phyloP scores from a whole-genome alignment of 2,888 invertebrate species.

The Apodemia hepburni region DNA sequence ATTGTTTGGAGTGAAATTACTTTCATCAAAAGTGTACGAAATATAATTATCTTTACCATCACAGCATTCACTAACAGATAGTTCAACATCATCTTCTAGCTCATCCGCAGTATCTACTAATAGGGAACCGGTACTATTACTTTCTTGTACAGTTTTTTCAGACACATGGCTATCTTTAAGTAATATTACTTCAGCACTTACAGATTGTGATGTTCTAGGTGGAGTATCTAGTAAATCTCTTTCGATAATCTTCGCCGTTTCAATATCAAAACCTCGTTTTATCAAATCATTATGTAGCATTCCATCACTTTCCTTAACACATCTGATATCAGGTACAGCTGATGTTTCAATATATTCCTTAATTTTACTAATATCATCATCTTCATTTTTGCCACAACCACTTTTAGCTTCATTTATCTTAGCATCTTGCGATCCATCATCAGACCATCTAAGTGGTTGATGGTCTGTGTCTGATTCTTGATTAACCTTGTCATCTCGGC shows the following conservation, averaged over 20 bases:
- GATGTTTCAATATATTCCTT: constrained; percentile 57
- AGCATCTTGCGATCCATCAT: constrained; percentile 60
- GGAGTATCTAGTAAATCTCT: constrained; percentile 61
- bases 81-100: constrained; percentile 52
- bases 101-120: constrained; percentile 38
- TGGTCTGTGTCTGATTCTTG: constrained; percentile 61
- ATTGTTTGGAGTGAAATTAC: constrained; percentile 34
- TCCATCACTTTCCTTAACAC: constrained; percentile 36
- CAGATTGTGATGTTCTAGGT: constrained; percentile 30
- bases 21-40: constrained; percentile 43
- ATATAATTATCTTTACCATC: constrained; percentile 56
- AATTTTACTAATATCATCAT: constrained; percentile 64
- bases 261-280: constrained; percentile 65
- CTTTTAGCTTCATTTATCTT: constrained; percentile 39
- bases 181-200: constrained; percentile 18
- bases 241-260: constrained; percentile 70
- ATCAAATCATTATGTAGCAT: constrained; percentile 59
- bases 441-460: constrained; percentile 58
- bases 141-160: constrained; percentile 2
- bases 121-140: constrained; percentile 27
- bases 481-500: constrained; percentile 31
- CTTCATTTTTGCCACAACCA: constrained; percentile 38
- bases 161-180: constrained; percentile 3
- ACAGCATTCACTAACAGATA: constrained; percentile 53
- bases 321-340: constrained; percentile 29